A percentile compares a stretch with the other conserved stretches of the same genome.
Conservation (phyloP, 2,797 vertebrate genomes). For the Ibycter americanus region DNA sequence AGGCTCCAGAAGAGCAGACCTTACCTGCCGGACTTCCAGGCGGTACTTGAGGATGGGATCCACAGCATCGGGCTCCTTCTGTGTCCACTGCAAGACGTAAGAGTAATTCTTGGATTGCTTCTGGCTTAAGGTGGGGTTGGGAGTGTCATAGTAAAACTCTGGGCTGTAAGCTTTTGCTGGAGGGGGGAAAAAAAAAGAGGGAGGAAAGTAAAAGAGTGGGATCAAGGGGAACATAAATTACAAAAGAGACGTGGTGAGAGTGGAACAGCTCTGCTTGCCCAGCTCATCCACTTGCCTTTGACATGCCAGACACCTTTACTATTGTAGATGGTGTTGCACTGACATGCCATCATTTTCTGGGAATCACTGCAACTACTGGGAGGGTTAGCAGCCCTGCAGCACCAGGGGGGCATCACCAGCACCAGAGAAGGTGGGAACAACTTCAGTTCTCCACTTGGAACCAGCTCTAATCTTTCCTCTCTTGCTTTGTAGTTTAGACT, state of each 20-base stretch:
- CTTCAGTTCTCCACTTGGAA: not conserved
- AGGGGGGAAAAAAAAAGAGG: constrained; percentile 14
- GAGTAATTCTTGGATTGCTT: constrained; percentile 94
- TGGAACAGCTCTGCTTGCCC: not conserved
- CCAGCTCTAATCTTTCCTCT: not conserved
- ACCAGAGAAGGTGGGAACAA: not conserved
- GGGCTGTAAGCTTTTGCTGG: constrained; percentile 91
- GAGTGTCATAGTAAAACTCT: constrained; percentile 98
- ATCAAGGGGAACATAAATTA: constrained; percentile 16
- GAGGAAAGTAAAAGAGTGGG: not conserved
- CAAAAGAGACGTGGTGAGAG: not conserved
- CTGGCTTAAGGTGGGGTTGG: constrained; percentile 89
- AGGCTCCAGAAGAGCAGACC: not conserved
- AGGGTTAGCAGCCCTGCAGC: not conserved
- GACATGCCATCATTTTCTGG: not conserved
- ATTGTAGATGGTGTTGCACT: not conserved
- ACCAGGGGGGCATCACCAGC: not conserved
- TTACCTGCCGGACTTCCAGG: constrained; percentile 89
- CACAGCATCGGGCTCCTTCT: constrained; percentile 89
- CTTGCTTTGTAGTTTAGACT: constrained; percentile 15
- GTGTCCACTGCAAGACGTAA: constrained; percentile 95
- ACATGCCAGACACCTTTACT: not conserved
- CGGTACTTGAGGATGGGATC: constrained; percentile 91
- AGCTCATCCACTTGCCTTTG: not conserved
- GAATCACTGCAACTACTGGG: not conserved